These are phyloP conservation scores for Centrocercus urophasianus DNA, from an alignment of 2,113 vertebrate genomes.

Conservation along the genomic window DNA sequence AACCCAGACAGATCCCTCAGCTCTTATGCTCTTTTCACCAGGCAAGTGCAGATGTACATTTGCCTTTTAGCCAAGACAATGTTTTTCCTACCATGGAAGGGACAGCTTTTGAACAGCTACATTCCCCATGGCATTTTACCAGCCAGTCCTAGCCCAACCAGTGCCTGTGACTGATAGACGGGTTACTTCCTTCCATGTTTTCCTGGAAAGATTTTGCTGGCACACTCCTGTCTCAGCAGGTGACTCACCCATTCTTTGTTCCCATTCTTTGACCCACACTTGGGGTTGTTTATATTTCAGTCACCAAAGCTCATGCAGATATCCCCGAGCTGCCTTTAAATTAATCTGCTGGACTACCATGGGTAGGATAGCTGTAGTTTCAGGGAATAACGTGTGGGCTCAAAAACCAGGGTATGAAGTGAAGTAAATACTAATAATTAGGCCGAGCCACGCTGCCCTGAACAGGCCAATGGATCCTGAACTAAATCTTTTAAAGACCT, in stretches of 20 bases:
- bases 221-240: background rate
- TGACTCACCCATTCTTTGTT: constrained; percentile 23
- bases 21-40: background rate
- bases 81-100: background rate
- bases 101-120: background rate
- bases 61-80: background rate
- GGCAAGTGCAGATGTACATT: background rate
- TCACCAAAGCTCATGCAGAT: background rate
- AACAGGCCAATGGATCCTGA: background rate
- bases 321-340: constrained; percentile 50
- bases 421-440: constrained; percentile 29
- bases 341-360: constrained; percentile 15
- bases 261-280: background rate
- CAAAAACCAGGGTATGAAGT: constrained; percentile 23
- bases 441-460: background rate
- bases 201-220: constrained; percentile 61
- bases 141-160: background rate
- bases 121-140: background rate
- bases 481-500: background rate
- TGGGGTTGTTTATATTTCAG: constrained; percentile 25
- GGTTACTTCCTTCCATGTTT: background rate
- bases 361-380: background rate
- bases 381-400: constrained; percentile 13
- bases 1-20: background rate
- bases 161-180: background rate